These are phyloP conservation scores for Hemicordylus capensis DNA, from an alignment of 2,113 vertebrate genomes.

Conservation along the genomic window DNA sequence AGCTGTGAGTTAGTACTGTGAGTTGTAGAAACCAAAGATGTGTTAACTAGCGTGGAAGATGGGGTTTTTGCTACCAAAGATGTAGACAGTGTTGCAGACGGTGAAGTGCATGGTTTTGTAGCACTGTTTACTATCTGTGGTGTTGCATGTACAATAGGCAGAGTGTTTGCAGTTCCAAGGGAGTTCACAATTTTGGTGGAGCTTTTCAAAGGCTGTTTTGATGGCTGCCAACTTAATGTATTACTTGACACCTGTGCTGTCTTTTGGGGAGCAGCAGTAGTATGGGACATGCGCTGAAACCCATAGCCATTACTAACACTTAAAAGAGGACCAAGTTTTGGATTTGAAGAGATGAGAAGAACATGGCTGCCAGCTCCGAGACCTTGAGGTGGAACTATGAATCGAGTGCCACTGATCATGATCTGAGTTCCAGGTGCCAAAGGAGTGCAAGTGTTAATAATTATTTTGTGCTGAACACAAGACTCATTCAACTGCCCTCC, in stretches of 20 bases:
- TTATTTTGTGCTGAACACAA: conserved; percentile 88
- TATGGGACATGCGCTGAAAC: conserved; percentile 47
- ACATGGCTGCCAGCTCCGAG: conserved; percentile 92
- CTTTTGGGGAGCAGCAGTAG: conserved; percentile 69
- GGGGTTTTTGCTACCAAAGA: conserved; percentile 71
- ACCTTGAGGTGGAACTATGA: conserved; percentile 94
- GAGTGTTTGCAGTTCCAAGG: conserved; percentile 74
- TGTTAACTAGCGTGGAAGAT: conserved; percentile 57
- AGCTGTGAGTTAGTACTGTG: conserved; percentile 62
- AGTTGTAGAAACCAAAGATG: conserved; percentile 68
- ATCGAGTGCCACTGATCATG: conserved; percentile 88
- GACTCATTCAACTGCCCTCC: conserved; percentile 71
- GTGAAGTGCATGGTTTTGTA: conserved; percentile 67
- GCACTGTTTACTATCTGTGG: conserved; percentile 74
- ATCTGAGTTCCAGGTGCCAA: conserved; percentile 95
- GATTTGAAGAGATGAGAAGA: conserved; percentile 85
- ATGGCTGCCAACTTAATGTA: conserved; percentile 66
- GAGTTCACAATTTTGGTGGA: conserved; percentile 83
- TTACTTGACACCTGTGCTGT: conserved; percentile 63
- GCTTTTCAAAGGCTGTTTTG: conserved; percentile 70
- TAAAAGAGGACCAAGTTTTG: conserved; percentile 74
- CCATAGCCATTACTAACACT: conserved; percentile 64
- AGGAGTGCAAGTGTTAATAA: conserved; percentile 90
- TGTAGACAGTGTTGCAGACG: conserved; percentile 59
- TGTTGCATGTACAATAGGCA: conserved; percentile 80